A percentile compares a stretch with the other conserved stretches of the same genome.
Conservation (phyloP, 2,888 invertebrate species). For the Acrobasis suavella region DNA sequence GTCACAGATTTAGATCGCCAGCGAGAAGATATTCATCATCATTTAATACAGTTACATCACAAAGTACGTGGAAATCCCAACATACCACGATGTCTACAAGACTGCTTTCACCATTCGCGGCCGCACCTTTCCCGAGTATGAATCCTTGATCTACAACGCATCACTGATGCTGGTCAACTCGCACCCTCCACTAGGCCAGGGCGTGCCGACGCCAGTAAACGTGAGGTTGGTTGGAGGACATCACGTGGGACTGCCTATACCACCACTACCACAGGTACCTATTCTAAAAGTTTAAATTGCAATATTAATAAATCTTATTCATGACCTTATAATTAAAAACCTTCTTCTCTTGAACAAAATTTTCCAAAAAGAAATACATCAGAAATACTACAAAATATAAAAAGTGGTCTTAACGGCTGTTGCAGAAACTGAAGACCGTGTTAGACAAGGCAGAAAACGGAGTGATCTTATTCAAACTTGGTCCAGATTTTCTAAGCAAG, state of each 20-base stretch:
- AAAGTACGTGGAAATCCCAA: slow-evolving; percentile 46
- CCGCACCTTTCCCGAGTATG: slow-evolving; percentile 46
- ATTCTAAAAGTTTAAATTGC: not conserved
- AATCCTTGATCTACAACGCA: slow-evolving; percentile 44
- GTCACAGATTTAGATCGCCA: no score
- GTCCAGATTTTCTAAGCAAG: slow-evolving; percentile 53
- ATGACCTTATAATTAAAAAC: no score
- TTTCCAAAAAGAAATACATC: not conserved
- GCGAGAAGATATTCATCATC: not conserved
- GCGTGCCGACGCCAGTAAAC: slow-evolving; percentile 47
- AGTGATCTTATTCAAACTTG: slow-evolving; percentile 70
- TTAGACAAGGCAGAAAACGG: slow-evolving; percentile 63
- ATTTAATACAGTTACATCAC: slow-evolving; percentile 47
- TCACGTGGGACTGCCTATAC: slow-evolving; percentile 42
- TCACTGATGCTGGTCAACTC: slow-evolving; percentile 57
- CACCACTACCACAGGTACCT: slow-evolving; percentile 48
- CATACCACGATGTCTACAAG: slow-evolving; percentile 47
- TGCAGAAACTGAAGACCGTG: slow-evolving; percentile 57
- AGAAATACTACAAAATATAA: not conserved
- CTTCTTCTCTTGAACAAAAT: no score
- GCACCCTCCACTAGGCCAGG: slow-evolving; percentile 50
- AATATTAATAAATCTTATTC: not conserved
- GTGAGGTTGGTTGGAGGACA: slow-evolving; percentile 57
- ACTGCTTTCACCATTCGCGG: slow-evolving; percentile 42
- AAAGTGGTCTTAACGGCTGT: not conserved